phyloP scores from a whole-genome alignment of 2,113 vertebrate genomes.

The Chascanopsetta lugubris region DNA sequence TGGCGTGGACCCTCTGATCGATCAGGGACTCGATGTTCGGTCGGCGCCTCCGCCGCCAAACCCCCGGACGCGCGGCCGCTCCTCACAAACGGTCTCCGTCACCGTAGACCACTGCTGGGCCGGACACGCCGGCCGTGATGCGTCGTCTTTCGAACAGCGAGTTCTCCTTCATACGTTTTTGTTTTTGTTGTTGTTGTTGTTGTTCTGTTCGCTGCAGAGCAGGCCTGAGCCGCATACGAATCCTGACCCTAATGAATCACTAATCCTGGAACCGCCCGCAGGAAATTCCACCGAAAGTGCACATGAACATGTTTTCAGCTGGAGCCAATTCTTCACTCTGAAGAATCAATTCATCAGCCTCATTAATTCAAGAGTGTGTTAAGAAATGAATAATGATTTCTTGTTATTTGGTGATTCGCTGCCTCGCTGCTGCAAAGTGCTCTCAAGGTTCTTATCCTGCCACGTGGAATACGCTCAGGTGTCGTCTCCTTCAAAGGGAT shows the following conservation, averaged over 20 bases:
- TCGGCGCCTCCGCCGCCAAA: background rate
- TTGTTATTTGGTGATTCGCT: background rate
- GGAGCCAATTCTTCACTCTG: background rate
- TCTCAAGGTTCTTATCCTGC: too few relatives aligned
- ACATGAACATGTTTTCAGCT: background rate
- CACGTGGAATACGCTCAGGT: too few relatives aligned
- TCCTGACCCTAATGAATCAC: conserved; percentile 43
- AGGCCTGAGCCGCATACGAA: conserved; percentile 36
- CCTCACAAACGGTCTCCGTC: background rate
- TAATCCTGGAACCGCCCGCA: conserved; percentile 9
- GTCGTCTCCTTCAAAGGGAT: too few relatives aligned
- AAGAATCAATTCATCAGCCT: background rate
- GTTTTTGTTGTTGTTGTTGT: too few relatives aligned
- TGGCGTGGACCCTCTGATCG: conserved; percentile 40
- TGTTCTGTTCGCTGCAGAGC: conserved; percentile 10
- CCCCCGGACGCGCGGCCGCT: conserved; percentile 14
- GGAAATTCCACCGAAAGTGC: background rate
- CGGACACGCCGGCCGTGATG: background rate
- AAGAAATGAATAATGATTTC: background rate
- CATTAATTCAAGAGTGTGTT: background rate
- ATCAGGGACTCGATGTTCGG: conserved; percentile 20
- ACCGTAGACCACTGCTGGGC: background rate
- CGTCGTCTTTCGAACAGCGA: conserved; percentile 3
- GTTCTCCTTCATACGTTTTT: background rate
- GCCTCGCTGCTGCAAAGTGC: too few relatives aligned